These are phyloP conservation scores for Aphidoletes aphidimyza DNA, from an alignment of 2,888 invertebrate species.

Conservation along the genomic window DNA sequence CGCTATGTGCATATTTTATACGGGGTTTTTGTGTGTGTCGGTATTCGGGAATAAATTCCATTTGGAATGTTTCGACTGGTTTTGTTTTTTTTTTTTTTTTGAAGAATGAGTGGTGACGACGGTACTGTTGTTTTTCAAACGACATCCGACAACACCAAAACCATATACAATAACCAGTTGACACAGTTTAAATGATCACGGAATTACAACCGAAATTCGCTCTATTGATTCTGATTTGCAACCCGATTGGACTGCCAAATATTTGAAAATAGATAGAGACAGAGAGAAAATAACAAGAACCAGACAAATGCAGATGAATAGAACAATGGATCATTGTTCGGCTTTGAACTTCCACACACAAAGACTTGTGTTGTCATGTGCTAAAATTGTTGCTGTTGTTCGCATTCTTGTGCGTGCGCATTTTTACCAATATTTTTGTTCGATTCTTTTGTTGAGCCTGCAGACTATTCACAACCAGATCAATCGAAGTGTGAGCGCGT, in stretches of 20 bases:
- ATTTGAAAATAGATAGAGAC: not conserved
- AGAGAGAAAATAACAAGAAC: not conserved
- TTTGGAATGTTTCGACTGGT: too few relatives aligned
- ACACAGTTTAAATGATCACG: conserved; percentile 47
- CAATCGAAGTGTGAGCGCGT: not conserved
- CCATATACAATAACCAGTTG: not conserved
- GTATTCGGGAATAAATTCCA: too few relatives aligned
- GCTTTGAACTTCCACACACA: not conserved
- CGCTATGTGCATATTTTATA: not conserved
- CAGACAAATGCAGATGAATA: not conserved
- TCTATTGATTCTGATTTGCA: not conserved
- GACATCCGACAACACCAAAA: not conserved
- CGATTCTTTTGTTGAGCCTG: not conserved
- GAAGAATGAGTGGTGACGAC: conserved; percentile 11
- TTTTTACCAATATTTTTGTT: not conserved
- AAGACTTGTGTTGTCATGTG: conserved; percentile 35
- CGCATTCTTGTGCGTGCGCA: not conserved
- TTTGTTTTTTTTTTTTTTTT: not conserved
- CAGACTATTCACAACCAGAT: not conserved
- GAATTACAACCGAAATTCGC: conserved; percentile 20
- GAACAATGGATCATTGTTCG: conserved; percentile 37
- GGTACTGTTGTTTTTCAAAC: not conserved
- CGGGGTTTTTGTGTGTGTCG: too few relatives aligned
- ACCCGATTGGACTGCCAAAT: not conserved
- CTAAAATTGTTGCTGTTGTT: conserved; percentile 30